phyloP scores from a whole-genome alignment of 1,140 invertebrate species.

The Zaprionus gabonicus region DNA sequence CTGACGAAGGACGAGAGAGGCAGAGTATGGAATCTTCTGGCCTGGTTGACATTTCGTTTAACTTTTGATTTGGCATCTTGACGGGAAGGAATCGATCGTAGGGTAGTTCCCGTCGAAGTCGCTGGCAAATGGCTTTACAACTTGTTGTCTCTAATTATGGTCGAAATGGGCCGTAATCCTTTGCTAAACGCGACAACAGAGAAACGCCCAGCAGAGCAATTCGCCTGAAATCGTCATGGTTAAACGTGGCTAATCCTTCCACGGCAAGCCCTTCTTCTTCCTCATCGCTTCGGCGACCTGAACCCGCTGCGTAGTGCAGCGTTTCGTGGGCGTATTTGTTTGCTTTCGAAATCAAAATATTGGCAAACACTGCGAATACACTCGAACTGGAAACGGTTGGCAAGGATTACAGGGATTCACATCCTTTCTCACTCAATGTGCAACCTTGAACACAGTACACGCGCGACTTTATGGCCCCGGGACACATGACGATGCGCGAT shows the following conservation, averaged over 20 bases:
- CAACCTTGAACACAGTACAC: background rate
- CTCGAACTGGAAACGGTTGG: slow-evolving; percentile 29
- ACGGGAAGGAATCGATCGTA: slow-evolving; percentile 17
- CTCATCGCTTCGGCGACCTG: slow-evolving; percentile 30
- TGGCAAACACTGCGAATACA: slow-evolving; percentile 64
- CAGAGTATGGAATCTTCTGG: background rate
- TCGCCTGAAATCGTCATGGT: slow-evolving; percentile 73
- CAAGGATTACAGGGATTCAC: slow-evolving; percentile 58
- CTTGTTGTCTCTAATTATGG: slow-evolving; percentile 84
- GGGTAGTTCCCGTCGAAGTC: slow-evolving; percentile 5
- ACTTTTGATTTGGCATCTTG: slow-evolving; percentile 80
- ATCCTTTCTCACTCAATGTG: slow-evolving; percentile 72
- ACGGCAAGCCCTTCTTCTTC: slow-evolving; percentile 54
- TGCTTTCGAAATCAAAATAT: slow-evolving; percentile 82
- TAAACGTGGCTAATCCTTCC: slow-evolving; percentile 77
- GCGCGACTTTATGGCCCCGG: background rate
- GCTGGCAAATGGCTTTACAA: slow-evolving; percentile 76
- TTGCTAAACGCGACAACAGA: slow-evolving; percentile 74
- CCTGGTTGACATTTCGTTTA: slow-evolving; percentile 60
- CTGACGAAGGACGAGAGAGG: slow-evolving; percentile 40
- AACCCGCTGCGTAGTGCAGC: slow-evolving; percentile 16
- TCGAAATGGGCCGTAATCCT: slow-evolving; percentile 81
- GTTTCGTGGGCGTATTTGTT: slow-evolving; percentile 71
- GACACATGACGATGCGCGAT: background rate
- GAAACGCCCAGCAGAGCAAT: slow-evolving; percentile 57